A percentile compares a stretch with the other conserved stretches of the same genome.
These are phyloP conservation scores for Lasioglossum oenotherae DNA, from an alignment of 2,888 invertebrate genomes.

Conservation along the genomic window DNA sequence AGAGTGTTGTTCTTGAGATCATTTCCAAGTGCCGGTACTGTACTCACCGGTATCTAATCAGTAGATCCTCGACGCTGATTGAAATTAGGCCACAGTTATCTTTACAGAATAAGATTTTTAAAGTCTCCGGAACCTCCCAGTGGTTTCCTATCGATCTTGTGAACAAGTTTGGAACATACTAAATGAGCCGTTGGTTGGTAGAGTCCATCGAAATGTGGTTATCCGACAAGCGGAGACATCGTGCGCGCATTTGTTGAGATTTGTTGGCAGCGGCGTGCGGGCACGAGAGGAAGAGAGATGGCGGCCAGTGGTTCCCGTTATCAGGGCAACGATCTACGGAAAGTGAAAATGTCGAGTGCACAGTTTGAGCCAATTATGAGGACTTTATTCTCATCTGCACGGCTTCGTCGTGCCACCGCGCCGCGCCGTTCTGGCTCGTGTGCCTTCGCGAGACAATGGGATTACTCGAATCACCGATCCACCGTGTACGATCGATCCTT, in stretches of 20 bases:
- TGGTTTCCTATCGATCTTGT: neutral
- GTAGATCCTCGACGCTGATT: neutral
- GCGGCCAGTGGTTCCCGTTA: slow-evolving; percentile 17
- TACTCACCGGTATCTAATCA: neutral
- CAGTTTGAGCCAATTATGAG: slow-evolving; percentile 60
- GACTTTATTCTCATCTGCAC: slow-evolving; percentile 54
- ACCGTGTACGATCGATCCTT: slow-evolving; percentile 47
- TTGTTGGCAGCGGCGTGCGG: neutral
- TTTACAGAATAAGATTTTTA: no score
- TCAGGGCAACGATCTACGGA: slow-evolving; percentile 59
- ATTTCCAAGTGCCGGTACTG: neutral
- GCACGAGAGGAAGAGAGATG: neutral
- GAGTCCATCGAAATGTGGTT: neutral
- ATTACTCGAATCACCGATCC: slow-evolving; percentile 55
- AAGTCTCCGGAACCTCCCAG: neutral
- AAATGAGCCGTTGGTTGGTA: neutral
- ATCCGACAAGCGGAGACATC: neutral
- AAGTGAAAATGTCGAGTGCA: slow-evolving; percentile 57
- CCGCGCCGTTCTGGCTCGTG: neutral
- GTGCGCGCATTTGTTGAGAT: slow-evolving; percentile 2
- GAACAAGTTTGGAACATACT: neutral
- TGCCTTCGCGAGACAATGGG: slow-evolving; percentile 38
- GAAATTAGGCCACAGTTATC: neutral
- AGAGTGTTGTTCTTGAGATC: neutral
- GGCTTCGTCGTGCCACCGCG: slow-evolving; percentile 55